A percentile compares a stretch with the other conserved stretches of the same genome.
Conservation (phyloP, 2,113 vertebrate genomes). For the Agelaius phoeniceus region DNA sequence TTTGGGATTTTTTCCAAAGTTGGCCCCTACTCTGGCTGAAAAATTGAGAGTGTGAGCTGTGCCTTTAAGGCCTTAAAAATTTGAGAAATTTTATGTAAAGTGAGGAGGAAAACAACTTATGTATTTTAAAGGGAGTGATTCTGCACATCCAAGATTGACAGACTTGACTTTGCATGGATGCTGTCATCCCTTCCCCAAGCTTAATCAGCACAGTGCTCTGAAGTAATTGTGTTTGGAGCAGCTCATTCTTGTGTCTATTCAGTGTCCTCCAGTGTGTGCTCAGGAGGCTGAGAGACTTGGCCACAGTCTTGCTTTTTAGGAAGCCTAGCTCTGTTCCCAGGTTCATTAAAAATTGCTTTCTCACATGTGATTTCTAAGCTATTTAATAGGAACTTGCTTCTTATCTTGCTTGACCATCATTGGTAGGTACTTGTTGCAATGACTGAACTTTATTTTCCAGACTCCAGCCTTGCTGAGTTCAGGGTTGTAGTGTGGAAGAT, state of each 20-base stretch:
- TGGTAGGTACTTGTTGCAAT: background rate
- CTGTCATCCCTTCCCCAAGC: background rate
- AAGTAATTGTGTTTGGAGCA: background rate
- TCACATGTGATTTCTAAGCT: background rate
- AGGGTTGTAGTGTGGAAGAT: background rate
- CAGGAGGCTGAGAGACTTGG: background rate
- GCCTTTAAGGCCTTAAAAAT: background rate
- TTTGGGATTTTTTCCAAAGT: background rate
- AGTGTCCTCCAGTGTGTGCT: background rate
- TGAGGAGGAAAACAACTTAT: background rate
- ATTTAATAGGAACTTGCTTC: background rate
- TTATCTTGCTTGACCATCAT: background rate
- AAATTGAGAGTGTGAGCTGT: background rate
- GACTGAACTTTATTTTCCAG: background rate
- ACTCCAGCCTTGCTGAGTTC: background rate
- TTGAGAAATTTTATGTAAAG: background rate
- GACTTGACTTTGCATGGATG: background rate
- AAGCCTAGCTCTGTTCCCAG: background rate
- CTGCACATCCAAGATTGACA: fast-evolving
- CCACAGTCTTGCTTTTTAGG: background rate
- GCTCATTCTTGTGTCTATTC: background rate
- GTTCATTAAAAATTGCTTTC: background rate
- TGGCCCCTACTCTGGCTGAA: background rate
- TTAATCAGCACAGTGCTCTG: background rate
- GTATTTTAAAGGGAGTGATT: background rate